Evolutionary conservation across 2,113 vertebrate species (phyloP).

Genomic region (Xyrauchen texanus): DNA sequence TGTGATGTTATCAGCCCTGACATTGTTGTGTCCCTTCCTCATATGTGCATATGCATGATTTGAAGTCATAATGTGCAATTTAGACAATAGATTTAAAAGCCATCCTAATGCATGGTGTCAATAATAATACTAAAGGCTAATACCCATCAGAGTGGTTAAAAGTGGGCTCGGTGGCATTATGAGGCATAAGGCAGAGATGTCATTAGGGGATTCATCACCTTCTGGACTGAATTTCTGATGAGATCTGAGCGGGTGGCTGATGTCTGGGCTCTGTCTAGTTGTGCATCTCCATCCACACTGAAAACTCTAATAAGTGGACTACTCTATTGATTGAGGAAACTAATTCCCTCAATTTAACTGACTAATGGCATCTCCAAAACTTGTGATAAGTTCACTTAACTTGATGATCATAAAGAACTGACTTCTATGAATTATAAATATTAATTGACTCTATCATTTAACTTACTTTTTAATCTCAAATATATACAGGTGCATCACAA

Average conservation of each 20-base stretch:
- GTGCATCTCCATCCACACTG: slow-evolving; percentile 2
- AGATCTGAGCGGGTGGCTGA: slow-evolving; percentile 67
- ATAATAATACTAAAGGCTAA: slow-evolving; percentile 63
- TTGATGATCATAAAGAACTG: too few species aligned
- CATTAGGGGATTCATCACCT: slow-evolving; percentile 63
- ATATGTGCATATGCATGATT: slow-evolving; percentile 34
- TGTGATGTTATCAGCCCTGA: slow-evolving; percentile 11
- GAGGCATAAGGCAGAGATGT: slow-evolving; percentile 44
- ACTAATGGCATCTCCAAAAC: too few species aligned
- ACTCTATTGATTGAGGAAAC: too few species aligned
- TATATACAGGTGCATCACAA: too few species aligned
- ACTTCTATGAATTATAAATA: too few species aligned
- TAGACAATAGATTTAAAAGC: slow-evolving; percentile 44
- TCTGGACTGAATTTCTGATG: slow-evolving; percentile 54
- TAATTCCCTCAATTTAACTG: too few species aligned
- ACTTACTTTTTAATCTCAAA: too few species aligned
- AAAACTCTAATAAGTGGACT: too few species aligned
- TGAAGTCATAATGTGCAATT: slow-evolving; percentile 51
- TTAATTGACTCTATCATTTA: too few species aligned
- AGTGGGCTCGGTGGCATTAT: slow-evolving; percentile 63
- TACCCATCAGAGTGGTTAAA: slow-evolving; percentile 62
- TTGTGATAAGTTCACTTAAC: too few species aligned
- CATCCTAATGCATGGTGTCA: slow-evolving; percentile 55
- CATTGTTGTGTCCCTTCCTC: slow-evolving; percentile 36
- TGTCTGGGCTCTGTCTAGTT: slow-evolving; percentile 57